Evolutionary conservation across 2,113 vertebrate species (phyloP).

Genomic region (Capricornis sumatraensis): DNA sequence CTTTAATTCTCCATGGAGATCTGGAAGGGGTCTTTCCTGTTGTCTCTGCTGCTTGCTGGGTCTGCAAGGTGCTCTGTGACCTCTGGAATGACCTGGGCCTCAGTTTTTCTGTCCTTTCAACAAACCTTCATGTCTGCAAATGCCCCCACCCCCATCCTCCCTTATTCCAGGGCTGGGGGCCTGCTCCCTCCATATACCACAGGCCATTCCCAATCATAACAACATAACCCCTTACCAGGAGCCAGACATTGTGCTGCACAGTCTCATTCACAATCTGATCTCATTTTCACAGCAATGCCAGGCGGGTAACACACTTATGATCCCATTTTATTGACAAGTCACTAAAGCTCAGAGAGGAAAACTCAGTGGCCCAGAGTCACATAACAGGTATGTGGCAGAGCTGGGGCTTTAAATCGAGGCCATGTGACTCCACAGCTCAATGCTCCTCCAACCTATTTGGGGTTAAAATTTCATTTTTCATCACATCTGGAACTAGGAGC

Average conservation of each 20-base stretch:
- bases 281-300: neutral
- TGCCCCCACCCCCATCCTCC: neutral
- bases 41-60: neutral
- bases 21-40: neutral
- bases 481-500: neutral
- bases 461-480: neutral
- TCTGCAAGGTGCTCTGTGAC: neutral
- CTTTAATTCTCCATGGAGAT: neutral
- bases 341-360: neutral
- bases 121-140: neutral
- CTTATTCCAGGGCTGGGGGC: neutral
- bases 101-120: neutral
- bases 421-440: neutral
- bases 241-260: fast-evolving
- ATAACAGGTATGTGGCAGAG: neutral
- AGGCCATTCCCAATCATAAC: neutral
- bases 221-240: neutral
- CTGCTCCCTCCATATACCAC: fast-evolving
- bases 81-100: neutral
- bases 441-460: neutral
- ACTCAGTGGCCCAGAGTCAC: neutral
- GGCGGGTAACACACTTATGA: neutral
- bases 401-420: neutral
- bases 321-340: neutral
- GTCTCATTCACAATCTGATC: neutral